These are phyloP conservation scores for Charaxes varanes DNA, from an alignment of 1,140 invertebrate species.

Conservation along the genomic window DNA sequence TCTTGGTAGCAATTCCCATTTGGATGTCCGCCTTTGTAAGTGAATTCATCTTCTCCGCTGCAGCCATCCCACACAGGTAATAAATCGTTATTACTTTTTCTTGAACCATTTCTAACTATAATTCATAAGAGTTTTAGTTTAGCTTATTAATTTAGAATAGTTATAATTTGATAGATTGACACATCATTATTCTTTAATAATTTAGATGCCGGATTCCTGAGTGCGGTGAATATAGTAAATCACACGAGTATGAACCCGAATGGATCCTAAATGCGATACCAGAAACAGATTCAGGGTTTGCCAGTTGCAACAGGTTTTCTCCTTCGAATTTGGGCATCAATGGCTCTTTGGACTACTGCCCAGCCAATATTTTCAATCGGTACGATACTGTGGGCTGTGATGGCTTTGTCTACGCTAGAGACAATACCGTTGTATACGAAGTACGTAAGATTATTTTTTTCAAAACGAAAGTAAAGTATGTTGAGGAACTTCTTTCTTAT, in stretches of 20 bases:
- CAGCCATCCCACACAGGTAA: slow-evolving; percentile 50
- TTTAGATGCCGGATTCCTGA: slow-evolving; percentile 49
- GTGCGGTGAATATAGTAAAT: slow-evolving; percentile 38
- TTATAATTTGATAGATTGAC: background rate
- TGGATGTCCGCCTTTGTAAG: slow-evolving; percentile 47
- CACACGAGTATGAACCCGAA: slow-evolving; percentile 23
- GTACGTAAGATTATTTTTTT: slow-evolving; percentile 29
- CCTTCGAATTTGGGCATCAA: slow-evolving; percentile 9
- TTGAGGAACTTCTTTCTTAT: background rate
- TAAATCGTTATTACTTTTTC: no score
- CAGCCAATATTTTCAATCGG: slow-evolving; percentile 31
- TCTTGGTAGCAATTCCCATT: slow-evolving; percentile 38
- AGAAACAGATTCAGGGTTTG: slow-evolving; percentile 16
- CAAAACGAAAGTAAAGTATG: background rate
- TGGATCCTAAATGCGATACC: slow-evolving; percentile 49
- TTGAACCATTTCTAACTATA: no score
- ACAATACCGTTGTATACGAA: slow-evolving; percentile 55
- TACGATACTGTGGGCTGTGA: slow-evolving; percentile 32
- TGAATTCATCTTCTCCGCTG: slow-evolving; percentile 52
- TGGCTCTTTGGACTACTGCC: slow-evolving; percentile 33
- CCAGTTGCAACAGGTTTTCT: slow-evolving; percentile 39
- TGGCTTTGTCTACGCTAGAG: slow-evolving; percentile 40
- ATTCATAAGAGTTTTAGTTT: background rate
- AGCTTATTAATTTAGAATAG: background rate
- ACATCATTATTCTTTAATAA: background rate